These are phyloP conservation scores for Eupsilia transversa DNA, from an alignment of 2,888 invertebrate genomes.

Conservation along the genomic window DNA sequence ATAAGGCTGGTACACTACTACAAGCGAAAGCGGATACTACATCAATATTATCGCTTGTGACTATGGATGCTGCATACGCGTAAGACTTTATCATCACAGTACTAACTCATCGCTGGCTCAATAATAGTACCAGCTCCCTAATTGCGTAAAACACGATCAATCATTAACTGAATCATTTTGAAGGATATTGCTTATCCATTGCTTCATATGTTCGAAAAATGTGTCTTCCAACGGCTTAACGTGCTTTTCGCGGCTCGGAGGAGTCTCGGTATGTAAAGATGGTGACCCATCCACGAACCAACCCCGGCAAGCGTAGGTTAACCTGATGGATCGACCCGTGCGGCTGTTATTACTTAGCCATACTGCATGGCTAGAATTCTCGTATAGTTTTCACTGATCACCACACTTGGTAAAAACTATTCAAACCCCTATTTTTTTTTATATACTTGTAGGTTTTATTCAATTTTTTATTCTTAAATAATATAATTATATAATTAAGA, in stretches of 20 bases:
- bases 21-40: constrained; percentile 44
- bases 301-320: too few relatives aligned
- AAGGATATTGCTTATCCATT: too few relatives aligned
- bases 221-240: too few relatives aligned
- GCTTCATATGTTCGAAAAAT: too few relatives aligned
- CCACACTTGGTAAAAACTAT: not conserved
- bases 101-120: not conserved
- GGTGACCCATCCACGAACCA: too few relatives aligned
- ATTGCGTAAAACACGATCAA: too few relatives aligned
- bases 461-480: not conserved
- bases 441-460: not conserved
- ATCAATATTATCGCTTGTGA: constrained; percentile 33
- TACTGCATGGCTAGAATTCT: not conserved
- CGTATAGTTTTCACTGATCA: not conserved
- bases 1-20: constrained; percentile 39
- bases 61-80: not conserved
- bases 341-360: too few relatives aligned
- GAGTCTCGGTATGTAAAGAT: too few relatives aligned
- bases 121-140: not conserved
- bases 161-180: too few relatives aligned
- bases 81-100: not conserved
- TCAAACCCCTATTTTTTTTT: not conserved
- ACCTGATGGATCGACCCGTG: too few relatives aligned
- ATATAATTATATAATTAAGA: not conserved
- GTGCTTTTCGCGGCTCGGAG: too few relatives aligned